Evolutionary conservation across 2,888 invertebrate species (phyloP).

Genomic region (Ormia ochracea): DNA sequence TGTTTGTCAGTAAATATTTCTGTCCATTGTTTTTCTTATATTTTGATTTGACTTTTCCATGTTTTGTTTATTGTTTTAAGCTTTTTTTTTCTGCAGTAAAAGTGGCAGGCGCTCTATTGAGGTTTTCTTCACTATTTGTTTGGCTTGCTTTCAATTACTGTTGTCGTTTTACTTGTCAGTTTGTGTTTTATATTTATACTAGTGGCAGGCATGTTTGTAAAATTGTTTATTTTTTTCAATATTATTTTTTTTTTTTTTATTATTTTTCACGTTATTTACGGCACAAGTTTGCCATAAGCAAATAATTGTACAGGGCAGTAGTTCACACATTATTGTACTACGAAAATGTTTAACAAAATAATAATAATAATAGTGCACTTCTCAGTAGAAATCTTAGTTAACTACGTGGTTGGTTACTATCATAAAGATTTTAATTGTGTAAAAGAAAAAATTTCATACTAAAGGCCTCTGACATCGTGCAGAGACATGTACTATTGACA

Average conservation of each 20-base stretch:
- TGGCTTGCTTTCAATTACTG: conserved; percentile 6
- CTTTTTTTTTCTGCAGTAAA: not conserved
- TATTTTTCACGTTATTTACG: conserved; percentile 41
- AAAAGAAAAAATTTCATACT: too few species aligned
- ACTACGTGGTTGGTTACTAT: not conserved
- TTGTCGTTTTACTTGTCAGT: conserved; percentile 13
- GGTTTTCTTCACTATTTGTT: conserved; percentile 2
- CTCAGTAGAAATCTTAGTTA: not conserved
- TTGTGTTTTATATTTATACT: conserved; percentile 2
- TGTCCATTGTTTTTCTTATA: not conserved
- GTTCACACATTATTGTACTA: conserved; percentile 6
- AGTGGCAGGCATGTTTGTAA: conserved; percentile 8
- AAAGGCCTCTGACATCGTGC: too few species aligned
- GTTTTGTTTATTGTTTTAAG: not conserved
- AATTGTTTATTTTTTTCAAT: not conserved
- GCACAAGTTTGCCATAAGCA: conserved; percentile 52
- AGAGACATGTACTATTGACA: too few species aligned
- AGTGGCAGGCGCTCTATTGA: conserved; percentile 15
- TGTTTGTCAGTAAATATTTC: conserved; percentile 23
- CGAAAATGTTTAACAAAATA: conserved; percentile 26
- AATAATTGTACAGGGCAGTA: conserved; percentile 48
- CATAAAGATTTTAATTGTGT: not conserved
- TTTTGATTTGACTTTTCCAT: conserved; percentile 32
- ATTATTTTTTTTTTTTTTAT: not conserved
- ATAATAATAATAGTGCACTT: not conserved